These are phyloP conservation scores for Lampropteryx suffumata DNA, from an alignment of 2,888 invertebrate genomes.

Conservation along the genomic window DNA sequence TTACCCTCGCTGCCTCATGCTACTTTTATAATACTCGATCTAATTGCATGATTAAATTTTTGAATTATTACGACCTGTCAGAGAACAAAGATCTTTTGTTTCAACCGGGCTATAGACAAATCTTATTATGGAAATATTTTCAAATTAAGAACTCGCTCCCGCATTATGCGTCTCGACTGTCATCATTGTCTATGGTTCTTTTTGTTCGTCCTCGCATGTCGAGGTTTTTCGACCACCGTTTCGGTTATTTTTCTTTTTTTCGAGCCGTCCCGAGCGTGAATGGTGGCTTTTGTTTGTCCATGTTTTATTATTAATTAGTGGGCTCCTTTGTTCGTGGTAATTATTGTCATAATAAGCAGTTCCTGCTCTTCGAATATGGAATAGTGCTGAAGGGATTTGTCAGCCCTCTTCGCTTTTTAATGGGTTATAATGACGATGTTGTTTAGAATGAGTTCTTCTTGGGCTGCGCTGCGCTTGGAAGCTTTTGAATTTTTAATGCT, in stretches of 20 bases:
- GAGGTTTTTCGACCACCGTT: slow-evolving; percentile 82
- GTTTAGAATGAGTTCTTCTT: slow-evolving; percentile 49
- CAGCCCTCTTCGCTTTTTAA: slow-evolving; percentile 65
- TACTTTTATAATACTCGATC: slow-evolving; percentile 48
- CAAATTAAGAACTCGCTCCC: slow-evolving; percentile 82
- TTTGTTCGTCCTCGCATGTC: slow-evolving; percentile 80
- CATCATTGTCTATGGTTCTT: slow-evolving; percentile 81
- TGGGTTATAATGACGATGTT: slow-evolving; percentile 51
- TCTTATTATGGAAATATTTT: slow-evolving; percentile 83
- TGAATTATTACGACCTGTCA: slow-evolving; percentile 73
- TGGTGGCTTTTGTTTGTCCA: slow-evolving; percentile 79
- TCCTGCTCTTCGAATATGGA: slow-evolving; percentile 75
- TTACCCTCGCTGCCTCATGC: slow-evolving; percentile 37
- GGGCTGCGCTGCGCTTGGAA: slow-evolving; percentile 7
- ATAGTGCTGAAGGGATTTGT: slow-evolving; percentile 66
- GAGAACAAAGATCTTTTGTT: slow-evolving; percentile 78
- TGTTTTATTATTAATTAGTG: slow-evolving; percentile 84
- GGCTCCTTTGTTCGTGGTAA: slow-evolving; percentile 80
- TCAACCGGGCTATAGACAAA: slow-evolving; percentile 78
- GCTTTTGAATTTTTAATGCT: slow-evolving; percentile 10
- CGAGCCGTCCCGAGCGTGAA: slow-evolving; percentile 77
- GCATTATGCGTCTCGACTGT: slow-evolving; percentile 81
- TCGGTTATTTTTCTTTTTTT: slow-evolving; percentile 74
- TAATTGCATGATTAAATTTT: slow-evolving; percentile 72
- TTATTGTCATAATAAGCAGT: slow-evolving; percentile 83